Conservation (phyloP, 2,797 vertebrate species). For the Poeciliopsis presidionis region DNA sequence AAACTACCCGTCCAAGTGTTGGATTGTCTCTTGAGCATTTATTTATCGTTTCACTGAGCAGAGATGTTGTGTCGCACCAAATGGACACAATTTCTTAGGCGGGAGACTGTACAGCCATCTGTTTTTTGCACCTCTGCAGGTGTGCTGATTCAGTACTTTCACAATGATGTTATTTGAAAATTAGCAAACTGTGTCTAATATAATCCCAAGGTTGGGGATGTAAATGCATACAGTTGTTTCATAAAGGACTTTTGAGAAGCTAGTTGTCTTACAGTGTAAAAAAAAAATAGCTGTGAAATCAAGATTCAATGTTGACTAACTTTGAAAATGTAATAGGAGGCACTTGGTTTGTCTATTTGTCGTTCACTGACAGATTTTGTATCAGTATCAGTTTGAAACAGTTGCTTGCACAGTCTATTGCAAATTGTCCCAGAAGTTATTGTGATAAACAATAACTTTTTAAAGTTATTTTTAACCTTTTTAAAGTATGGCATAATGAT, state of each 20-base stretch:
- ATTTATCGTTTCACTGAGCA: slow-evolving; percentile 54
- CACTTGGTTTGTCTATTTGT: not conserved
- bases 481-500: too few relatives aligned
- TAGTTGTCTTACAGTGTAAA: not conserved
- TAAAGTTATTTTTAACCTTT: too few relatives aligned
- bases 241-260: not conserved
- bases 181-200: slow-evolving; percentile 26
- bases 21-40: slow-evolving; percentile 47
- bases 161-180: slow-evolving; percentile 35
- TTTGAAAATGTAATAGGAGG: not conserved
- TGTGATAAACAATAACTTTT: too few relatives aligned
- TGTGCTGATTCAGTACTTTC: slow-evolving; percentile 36
- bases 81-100: slow-evolving; percentile 42
- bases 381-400: not conserved
- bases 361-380: not conserved
- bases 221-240: slow-evolving; percentile 8
- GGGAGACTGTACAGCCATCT: slow-evolving; percentile 61
- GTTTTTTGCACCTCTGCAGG: slow-evolving; percentile 45
- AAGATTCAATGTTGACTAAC: not conserved
- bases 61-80: slow-evolving; percentile 36
- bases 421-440: too few relatives aligned
- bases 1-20: slow-evolving; percentile 45
- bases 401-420: not conserved
- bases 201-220: slow-evolving; percentile 21
- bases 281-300: not conserved